Percentiles rank a stretch among this genome's conserved stretches.
These are phyloP conservation scores for Pemphredon lugubris DNA, from an alignment of 2,888 invertebrate genomes.

Conservation along the genomic window DNA sequence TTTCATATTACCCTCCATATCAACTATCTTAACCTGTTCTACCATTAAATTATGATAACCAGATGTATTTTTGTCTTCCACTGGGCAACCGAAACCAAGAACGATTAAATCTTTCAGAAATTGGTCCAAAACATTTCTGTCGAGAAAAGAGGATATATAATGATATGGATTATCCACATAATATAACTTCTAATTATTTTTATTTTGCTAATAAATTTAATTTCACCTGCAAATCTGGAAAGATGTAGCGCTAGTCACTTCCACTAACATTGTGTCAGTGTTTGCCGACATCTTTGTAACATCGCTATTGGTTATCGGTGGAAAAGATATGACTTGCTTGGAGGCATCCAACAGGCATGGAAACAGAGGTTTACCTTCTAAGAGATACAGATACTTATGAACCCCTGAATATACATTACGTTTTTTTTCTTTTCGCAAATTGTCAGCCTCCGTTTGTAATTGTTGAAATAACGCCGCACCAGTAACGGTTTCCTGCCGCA, in stretches of 20 bases:
- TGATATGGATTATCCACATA: neutral
- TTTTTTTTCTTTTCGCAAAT: constrained; percentile 91
- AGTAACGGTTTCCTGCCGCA: constrained; percentile 83
- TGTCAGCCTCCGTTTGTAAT: constrained; percentile 89
- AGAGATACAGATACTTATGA: constrained; percentile 90
- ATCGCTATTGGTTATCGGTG: constrained; percentile 93
- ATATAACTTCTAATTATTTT: constrained; percentile 18
- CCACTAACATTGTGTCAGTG: constrained; percentile 87
- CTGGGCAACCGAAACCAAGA: constrained; percentile 82
- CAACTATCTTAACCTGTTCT: constrained; percentile 88
- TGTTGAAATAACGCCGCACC: constrained; percentile 87
- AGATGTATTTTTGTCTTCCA: constrained; percentile 72
- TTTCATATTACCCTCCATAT: constrained; percentile 86
- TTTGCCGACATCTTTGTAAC: constrained; percentile 88
- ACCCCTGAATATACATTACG: constrained; percentile 91
- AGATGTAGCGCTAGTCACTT: constrained; percentile 88
- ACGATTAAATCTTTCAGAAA: constrained; percentile 85
- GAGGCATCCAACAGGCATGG: constrained; percentile 87
- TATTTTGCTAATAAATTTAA: too few species aligned
- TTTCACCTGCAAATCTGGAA: constrained; percentile 84
- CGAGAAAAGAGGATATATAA: constrained; percentile 21
- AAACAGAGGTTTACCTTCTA: constrained; percentile 88
- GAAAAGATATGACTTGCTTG: constrained; percentile 89
- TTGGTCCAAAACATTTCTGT: constrained; percentile 85
- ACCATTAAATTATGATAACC: constrained; percentile 80